Percentiles rank a stretch among this genome's conserved stretches.
Evolutionary conservation across 2,797 vertebrate genomes (phyloP).

Genomic region (Dendrocincla fuliginosa): DNA sequence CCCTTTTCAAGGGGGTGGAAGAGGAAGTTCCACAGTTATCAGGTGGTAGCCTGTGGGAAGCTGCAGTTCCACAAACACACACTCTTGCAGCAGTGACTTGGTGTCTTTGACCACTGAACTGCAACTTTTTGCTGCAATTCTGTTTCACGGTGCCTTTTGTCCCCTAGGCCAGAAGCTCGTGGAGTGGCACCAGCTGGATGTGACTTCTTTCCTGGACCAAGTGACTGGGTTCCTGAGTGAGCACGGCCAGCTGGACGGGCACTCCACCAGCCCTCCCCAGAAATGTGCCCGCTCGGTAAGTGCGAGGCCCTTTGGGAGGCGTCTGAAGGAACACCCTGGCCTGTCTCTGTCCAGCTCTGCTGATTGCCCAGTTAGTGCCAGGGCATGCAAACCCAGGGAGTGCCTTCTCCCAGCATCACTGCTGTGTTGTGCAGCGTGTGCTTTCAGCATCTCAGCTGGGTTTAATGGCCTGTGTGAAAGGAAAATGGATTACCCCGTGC

Average conservation of each 20-base stretch:
- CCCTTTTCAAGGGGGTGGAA: neutral
- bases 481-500: neutral
- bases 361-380: neutral
- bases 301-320: slow-evolving; percentile 22
- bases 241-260: slow-evolving; percentile 95
- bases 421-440: neutral
- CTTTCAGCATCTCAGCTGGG: neutral
- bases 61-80: neutral
- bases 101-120: neutral
- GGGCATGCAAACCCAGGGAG: neutral
- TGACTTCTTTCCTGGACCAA: slow-evolving; percentile 95
- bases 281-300: slow-evolving; percentile 95
- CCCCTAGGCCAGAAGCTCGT: slow-evolving; percentile 94
- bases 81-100: neutral
- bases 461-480: neutral
- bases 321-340: neutral
- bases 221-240: slow-evolving; percentile 94
- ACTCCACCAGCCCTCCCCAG: slow-evolving; percentile 90
- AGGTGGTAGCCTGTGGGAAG: neutral
- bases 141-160: neutral
- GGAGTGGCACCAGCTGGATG: slow-evolving; percentile 97
- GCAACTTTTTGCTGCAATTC: neutral
- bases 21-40: neutral
- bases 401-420: neutral
- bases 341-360: neutral